Base-by-base conservation (phyloP, 37 sponge, comb jelly and placozoan species). In the Halisarca cf. caerulea region DNA sequence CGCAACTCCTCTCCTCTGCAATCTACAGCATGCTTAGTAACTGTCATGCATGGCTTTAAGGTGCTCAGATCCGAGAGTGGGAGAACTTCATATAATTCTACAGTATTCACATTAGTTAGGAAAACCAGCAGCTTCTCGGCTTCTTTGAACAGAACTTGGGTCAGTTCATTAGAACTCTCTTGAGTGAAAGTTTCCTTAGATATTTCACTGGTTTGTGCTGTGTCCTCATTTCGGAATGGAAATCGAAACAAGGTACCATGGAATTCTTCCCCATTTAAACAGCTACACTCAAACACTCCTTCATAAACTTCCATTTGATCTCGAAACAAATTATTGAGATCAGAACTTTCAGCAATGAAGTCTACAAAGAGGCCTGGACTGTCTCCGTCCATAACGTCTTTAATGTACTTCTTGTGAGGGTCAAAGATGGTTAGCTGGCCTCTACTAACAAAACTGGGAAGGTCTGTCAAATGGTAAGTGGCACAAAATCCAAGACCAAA, bases 401-500 rank as follows among this genome's bases (percentile, higher is more conserved):
- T 74, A n/a, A 74, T 40, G 77, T 74, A 74, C 2, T 23, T 21
- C 44, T 75, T 81, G 83, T 92, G 92, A 37, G 95, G 95, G 80
- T 95, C 95, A 89, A 95, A 95, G 43, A 95, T 87, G n/a, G 85
- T 89, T 34, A 95, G 51, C 32, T 82, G 86, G 7, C 45, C 44
- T 23, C 92, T n/a, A 51, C 90, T 92, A 30, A 95, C 90, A 45
- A 95, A 95, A 69, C 95, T 95, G 59, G 95, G 95, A 42, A 95
- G 80, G 68, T 95, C 95, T 25, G 92, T 95, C 17, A 95, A 45
- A 45, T 83, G 90, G 40, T 95, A 95, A 0, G 75, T 85, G 30
- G 95, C 72, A 79, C 89, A 90, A 80, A 95, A 95, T 15, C 95
- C 95, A 37, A 92, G 80, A 34, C 95, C 95, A 85, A 92, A 95